Base-by-base conservation (phyloP, 2,888 invertebrate genomes). In the Acrocyrtus sp. region DNA sequence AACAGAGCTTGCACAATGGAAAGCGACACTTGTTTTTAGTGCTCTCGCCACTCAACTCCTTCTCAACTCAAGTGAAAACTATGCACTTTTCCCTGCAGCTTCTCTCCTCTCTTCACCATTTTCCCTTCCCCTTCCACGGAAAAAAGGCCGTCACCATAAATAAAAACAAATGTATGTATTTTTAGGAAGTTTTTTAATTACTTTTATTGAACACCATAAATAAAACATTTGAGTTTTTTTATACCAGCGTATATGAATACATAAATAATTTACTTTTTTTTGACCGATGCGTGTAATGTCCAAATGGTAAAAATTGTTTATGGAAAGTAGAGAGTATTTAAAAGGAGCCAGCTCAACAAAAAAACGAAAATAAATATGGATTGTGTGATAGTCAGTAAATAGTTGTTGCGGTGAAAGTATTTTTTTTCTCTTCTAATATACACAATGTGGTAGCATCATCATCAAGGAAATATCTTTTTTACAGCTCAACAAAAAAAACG, bases 151-250 rank as follows among this genome's bases (percentile, higher is more conserved):
- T 6, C 48, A 48, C 21, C 48, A 19, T 48, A 48, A 48, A 48
- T n/a, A n/a, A n/a, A n/a, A n/a, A n/a, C n/a, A n/a, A n/a, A n/a
- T n/a, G n/a, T n/a, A n/a, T n/a, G n/a, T n/a, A n/a, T 48, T 48
- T 48, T 12, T 48, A 48, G 48, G 48, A 48, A 48, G n/a, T n/a
- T n/a, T 48, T 48, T 48, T 48, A 48, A 48, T 17, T 34, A 34
- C 10, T 43, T 72, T 72, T 72, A 72, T 72, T 72, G 72, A 72
- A 72, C 65, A 65, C 65, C 48, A 58, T 72, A 65, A 72, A 58
- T 72, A 65, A 72, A 58, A 72, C 63, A 70, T 61, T 54, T 60
- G 56, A 56, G 58, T 22, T 50, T 53, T 41, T 56, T 47, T 69
- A 58, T 65, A 72, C 65, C 58, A 65, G 24, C 43, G 56, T 43